phyloP scores from a whole-genome alignment of 2,797 vertebrate species.

The Thamnophis elegans region DNA sequence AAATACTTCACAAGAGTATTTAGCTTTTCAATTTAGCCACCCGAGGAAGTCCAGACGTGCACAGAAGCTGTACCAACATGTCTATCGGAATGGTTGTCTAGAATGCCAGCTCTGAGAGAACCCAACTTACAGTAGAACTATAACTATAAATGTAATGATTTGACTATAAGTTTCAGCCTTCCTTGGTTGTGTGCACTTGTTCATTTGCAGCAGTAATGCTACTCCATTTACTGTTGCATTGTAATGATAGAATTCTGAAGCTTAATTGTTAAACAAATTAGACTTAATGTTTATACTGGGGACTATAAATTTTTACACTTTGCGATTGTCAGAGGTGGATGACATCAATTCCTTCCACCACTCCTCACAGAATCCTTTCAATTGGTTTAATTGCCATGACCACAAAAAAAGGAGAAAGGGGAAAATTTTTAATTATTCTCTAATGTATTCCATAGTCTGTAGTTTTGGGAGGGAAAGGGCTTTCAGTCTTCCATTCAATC shows the following conservation, averaged over 20 bases:
- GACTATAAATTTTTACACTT: conserved; percentile 32
- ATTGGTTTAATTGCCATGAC: background rate
- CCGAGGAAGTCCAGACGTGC: background rate
- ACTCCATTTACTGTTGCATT: conserved; percentile 72
- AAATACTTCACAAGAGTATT: background rate
- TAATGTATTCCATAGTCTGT: background rate
- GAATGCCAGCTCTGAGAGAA: background rate
- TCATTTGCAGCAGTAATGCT: background rate
- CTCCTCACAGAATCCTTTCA: background rate
- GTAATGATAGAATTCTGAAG: conserved; percentile 38
- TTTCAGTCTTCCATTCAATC: background rate
- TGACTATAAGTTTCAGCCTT: background rate
- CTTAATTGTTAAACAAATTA: conserved; percentile 48
- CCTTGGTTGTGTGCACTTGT: background rate
- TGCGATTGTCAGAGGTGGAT: background rate
- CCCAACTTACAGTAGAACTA: conserved; percentile 37
- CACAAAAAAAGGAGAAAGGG: background rate
- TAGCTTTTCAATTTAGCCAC: background rate
- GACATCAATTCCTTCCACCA: background rate
- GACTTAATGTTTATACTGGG: conserved; percentile 62
- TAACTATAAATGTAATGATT: background rate
- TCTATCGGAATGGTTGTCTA: background rate
- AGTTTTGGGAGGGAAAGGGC: background rate
- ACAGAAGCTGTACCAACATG: background rate
- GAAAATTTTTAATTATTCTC: conserved; percentile 18